A percentile compares a stretch with the other conserved stretches of the same genome.
phyloP scores from a whole-genome alignment of 2,888 invertebrate species.

The Philaethria dido region DNA sequence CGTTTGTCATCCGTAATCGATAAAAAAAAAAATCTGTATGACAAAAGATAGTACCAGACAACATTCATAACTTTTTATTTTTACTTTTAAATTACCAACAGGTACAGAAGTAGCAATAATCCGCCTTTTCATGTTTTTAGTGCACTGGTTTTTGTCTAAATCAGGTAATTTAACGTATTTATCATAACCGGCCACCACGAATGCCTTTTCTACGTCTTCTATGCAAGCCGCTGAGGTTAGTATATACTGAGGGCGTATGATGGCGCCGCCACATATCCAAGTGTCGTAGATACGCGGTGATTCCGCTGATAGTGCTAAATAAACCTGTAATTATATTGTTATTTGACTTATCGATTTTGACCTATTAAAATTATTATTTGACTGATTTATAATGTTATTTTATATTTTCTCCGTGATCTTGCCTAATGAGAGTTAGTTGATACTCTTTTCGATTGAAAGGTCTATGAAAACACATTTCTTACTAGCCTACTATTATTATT shows the following conservation, averaged over 20 bases:
- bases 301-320: slow-evolving; percentile 40
- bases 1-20: no score
- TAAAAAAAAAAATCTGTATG: no score
- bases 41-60: no score
- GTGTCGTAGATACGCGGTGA: slow-evolving; percentile 41
- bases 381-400: background rate
- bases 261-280: slow-evolving; percentile 52
- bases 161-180: slow-evolving; percentile 49
- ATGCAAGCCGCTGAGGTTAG: slow-evolving; percentile 54
- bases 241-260: slow-evolving; percentile 43
- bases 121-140: slow-evolving; percentile 53
- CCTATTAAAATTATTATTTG: background rate
- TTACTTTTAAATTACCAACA: slow-evolving; percentile 51
- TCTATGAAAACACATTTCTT: no score
- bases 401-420: no score
- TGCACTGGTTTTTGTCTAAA: slow-evolving; percentile 52
- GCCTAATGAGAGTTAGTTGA: no score
- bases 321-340: slow-evolving; percentile 39
- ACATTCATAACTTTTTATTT: no score
- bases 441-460: no score
- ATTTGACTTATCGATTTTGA: background rate
- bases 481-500: no score
- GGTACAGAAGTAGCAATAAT: slow-evolving; percentile 55
- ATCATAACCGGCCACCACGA: slow-evolving; percentile 51
- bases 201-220: slow-evolving; percentile 48